Evolutionary conservation across 2,888 invertebrate genomes (phyloP), one percentile per base, ranked within the genome.

Genomic region (Agonopterix alstromeriana): DNA sequence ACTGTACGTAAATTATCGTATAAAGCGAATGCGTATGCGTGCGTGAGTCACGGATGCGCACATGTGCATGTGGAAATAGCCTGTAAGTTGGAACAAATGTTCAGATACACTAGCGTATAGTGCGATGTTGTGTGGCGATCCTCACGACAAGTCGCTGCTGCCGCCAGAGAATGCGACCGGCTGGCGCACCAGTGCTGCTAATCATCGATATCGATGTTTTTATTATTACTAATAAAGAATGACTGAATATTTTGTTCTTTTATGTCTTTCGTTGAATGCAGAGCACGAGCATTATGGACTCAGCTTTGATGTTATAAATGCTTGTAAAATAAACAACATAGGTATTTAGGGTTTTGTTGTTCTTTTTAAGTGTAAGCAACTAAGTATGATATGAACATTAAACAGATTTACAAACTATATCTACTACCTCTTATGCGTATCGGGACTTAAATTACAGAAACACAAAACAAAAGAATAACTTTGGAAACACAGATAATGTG

Each of bases 31-130:
- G 76, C 58, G 68, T 72, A 70, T 74, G 75, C 77, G 72, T 79
- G 77, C 82, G 83, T 86, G 86, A 87, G 76, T 87, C 86, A 86
- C 81, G 75, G 75, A 66, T 67, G 70, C 52, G 58, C 47, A 80
- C 38, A 84, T 82, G 82, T 81, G 85, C 77, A 77, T 74, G 78
- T 84, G 77, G 82, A 83, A 85, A 84, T 85, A 82, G 81, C 76
- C 74, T 70, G 73, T 66, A 70, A 75, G 73, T 75, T 74, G 73
- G 74, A 81, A 79, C 82, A 81, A 83, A 81, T 81, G 83, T 78
- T 77, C 70, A 65, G 76, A 70, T 73, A 70, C 27, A 27, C 58
- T 60, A 57, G 61, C 61, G 70, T 65, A 64, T 64, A 67, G 61
- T 54, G 60, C 51, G 57, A 57, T 61, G 68, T 67, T 70, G 76